Percentiles rank a stretch among this genome's conserved stretches.
Evolutionary conservation across 2,113 vertebrate species (phyloP).

Genomic region (Octodon degus): DNA sequence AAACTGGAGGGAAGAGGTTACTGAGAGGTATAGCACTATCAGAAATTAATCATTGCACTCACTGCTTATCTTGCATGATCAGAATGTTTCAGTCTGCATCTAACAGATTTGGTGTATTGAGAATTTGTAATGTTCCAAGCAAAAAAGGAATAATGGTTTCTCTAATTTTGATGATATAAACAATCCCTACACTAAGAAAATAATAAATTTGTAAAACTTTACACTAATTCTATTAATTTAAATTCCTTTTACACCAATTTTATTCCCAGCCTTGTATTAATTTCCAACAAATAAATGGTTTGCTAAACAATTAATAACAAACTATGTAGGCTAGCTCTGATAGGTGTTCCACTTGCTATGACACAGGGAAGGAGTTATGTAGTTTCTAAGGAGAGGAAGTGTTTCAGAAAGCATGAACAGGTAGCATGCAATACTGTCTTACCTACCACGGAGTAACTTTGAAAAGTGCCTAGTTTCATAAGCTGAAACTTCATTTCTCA

Average conservation of each 20-base stretch:
- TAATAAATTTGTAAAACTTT: not conserved
- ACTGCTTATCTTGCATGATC: not conserved
- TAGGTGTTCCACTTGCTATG: not conserved
- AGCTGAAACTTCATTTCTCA: not conserved
- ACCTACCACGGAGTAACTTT: accelerated
- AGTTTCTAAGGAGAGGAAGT: not conserved
- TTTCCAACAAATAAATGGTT: not conserved
- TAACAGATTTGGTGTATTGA: not conserved
- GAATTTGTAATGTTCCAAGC: not conserved
- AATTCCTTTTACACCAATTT: not conserved
- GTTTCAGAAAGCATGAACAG: not conserved
- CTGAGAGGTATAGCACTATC: not conserved
- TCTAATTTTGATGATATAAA: not conserved
- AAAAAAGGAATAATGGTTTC: not conserved
- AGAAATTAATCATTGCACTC: not conserved
- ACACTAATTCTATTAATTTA: not conserved
- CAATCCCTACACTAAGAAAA: not conserved
- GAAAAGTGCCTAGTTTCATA: not conserved
- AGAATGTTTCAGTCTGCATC: not conserved
- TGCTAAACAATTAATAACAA: not conserved
- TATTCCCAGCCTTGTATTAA: not conserved
- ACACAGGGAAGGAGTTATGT: not conserved
- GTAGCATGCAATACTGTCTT: not conserved
- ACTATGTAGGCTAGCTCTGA: not conserved
- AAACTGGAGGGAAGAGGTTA: not conserved